Evolutionary conservation across 2,113 vertebrate species (phyloP).

Genomic region (Nymphicus hollandicus): DNA sequence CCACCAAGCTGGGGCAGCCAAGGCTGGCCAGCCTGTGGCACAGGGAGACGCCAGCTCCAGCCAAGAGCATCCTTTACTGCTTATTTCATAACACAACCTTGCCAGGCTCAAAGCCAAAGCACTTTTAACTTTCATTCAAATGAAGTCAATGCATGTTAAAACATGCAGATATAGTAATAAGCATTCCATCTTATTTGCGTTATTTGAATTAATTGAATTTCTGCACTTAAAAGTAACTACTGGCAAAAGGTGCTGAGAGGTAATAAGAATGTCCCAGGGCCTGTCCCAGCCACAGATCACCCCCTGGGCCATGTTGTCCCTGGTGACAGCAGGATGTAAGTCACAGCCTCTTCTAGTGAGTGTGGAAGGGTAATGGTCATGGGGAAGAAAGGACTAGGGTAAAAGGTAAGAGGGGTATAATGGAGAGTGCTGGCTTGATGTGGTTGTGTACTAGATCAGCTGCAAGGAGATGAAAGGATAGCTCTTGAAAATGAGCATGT

Average conservation of each 20-base stretch:
- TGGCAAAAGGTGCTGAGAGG: not conserved
- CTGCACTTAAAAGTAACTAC: not conserved
- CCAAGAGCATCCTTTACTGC: not conserved
- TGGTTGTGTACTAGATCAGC: not conserved
- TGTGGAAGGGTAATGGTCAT: accelerated
- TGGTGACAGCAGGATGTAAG: not conserved
- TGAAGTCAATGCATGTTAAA: not conserved
- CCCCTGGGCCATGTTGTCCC: not conserved
- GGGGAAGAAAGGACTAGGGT: not conserved
- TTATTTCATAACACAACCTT: not conserved
- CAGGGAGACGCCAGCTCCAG: not conserved
- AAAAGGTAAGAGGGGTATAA: not conserved
- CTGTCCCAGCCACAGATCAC: not conserved
- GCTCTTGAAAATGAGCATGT: not conserved
- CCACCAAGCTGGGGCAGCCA: not conserved
- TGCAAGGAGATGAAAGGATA: not conserved
- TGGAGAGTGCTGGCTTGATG: not conserved
- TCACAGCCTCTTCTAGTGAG: not conserved
- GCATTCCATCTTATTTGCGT: not conserved
- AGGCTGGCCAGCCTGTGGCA: not conserved
- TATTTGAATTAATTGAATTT: not conserved
- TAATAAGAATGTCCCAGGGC: not conserved
- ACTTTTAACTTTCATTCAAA: not conserved
- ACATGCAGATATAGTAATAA: not conserved
- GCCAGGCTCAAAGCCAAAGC: not conserved